These are phyloP conservation scores for Diadegma fenestrale DNA, from an alignment of 2,888 invertebrate genomes.

Conservation along the genomic window DNA sequence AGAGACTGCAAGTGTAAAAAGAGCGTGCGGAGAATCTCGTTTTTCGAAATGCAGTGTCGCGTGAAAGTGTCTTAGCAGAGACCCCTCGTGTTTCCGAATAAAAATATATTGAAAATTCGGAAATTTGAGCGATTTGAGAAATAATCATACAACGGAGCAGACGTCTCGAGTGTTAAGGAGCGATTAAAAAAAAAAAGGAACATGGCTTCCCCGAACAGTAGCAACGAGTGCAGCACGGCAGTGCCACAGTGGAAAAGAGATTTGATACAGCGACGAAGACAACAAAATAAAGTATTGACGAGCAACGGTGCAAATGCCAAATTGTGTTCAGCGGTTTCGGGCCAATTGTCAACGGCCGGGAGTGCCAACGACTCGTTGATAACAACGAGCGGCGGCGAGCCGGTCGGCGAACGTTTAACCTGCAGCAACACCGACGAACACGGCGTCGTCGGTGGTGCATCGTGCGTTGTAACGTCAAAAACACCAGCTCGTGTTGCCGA, in stretches of 20 bases:
- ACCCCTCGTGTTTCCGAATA: neutral
- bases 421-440: conserved; percentile 32
- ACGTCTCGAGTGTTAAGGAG: conserved; percentile 18
- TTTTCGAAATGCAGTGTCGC: conserved; percentile 41
- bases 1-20: conserved; percentile 26
- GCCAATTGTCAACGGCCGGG: conserved; percentile 39
- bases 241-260: conserved; percentile 94
- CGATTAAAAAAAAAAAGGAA: conserved; percentile 38
- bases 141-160: conserved; percentile 25
- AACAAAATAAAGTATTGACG: conserved; percentile 83
- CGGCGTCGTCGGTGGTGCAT: conserved; percentile 49
- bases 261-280: conserved; percentile 90
- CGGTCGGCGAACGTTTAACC: conserved; percentile 46
- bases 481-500: conserved; percentile 49
- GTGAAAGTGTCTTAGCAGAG: conserved; percentile 43
- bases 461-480: conserved; percentile 43
- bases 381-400: conserved; percentile 60
- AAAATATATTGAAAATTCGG: neutral
- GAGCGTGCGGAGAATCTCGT: conserved; percentile 19
- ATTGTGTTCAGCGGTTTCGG: conserved; percentile 74
- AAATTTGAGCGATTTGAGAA: neutral
- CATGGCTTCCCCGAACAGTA: conserved; percentile 68
- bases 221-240: conserved; percentile 63
- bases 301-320: conserved; percentile 78
- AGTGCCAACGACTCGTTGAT: conserved; percentile 1